Base-by-base conservation (phyloP, 2,797 vertebrate species). In the Harpagifer antarcticus region DNA sequence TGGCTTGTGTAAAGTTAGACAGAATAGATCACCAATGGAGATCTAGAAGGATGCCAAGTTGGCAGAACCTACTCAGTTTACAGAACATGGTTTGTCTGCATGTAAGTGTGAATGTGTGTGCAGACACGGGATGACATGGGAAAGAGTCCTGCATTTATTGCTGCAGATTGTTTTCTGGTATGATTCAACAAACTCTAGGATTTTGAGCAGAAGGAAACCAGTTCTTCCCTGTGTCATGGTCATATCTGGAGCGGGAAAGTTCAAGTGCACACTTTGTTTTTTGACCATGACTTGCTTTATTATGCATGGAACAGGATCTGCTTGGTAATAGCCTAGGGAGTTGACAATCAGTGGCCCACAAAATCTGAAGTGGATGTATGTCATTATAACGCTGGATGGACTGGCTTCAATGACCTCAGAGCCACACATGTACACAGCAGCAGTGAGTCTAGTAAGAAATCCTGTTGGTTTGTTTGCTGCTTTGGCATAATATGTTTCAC, bases 271-370 rank as follows among this genome's bases (percentile, higher is more conserved):
- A 86, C 68, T 74, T 81, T 55, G 19, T 62, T 86, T 77, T 77
- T 61, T 74, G 79, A 78, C 78, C 74, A 67, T 63, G 57, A 78
- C 68, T 87, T 79, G 79, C 82, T 89, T 86, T 61, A 69, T 79
- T 85, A 78, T 92, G 91, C 88, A 92, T 91, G 88, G 77, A 72
- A 84, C 72, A 80, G 72, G 78, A 83, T 85, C 78, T 77, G 76
- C 74, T 86, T 76, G n/a, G 54, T 79, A 75, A 75, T 57, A 75
- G 57, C 55, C 54, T 27, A 62, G 74, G 69, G 78, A 90, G 76
- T 79, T 79, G 89, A 93, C 91, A 93, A 89, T 92, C 91, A 82
- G 78, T 77, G 78, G 76, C 84, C 81, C 74, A 75, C 56, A 76
- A 85, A 52, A 63, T 79, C 49, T 68, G 3, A 86, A 81, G 63